Base-by-base conservation (phyloP, 2,797 vertebrate species). In the Anas capensis region DNA sequence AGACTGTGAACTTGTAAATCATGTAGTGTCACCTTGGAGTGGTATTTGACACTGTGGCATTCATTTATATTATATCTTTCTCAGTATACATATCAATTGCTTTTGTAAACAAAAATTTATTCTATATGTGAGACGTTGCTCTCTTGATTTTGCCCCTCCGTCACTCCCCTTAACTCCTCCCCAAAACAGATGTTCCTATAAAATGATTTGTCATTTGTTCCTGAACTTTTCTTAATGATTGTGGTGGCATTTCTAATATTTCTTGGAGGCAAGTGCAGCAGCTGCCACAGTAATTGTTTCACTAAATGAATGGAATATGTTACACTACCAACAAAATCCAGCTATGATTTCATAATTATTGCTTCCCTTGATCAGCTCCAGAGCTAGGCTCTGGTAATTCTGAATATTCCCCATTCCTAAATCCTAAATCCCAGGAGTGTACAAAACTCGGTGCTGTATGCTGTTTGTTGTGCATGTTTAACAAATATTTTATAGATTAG, bases 201-300 rank as follows among this genome's bases (percentile, higher is more conserved):
- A 90, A 94, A 29, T 19, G 42, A 48, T 92, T 54, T 31, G 62
- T 89, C 91, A 89, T 51, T 72, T 68, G 36, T 66, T 76, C 56
- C 72, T 96, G 94, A 97, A 92, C 93, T 96, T 97, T 77, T 71
- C 88, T 79, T 94, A 86, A 93, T 73, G 62, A 49, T 10, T 70
- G 23, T 73, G 58, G 36, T 95, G 94, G 72, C 70, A 89, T 97
- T 96, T 96, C 79, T 90, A 53, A n/a, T 82, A 75, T 96, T 95
- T 96, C 96, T 96, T 77, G 42, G 58, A 83, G 90, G 89, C 53
- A 92, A 66, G 16, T 11, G 69, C 60, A 90, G 57, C 95, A 96
- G 81, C 90, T 96, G 94, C 76, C 58, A 51, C 14, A 0, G 1
- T 56, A 86, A 89, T 83, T 57, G 69, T 83, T 82, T 42, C 51